Evolutionary conservation across 2,113 vertebrate species (phyloP).

Genomic region (Bungarus multicinctus): DNA sequence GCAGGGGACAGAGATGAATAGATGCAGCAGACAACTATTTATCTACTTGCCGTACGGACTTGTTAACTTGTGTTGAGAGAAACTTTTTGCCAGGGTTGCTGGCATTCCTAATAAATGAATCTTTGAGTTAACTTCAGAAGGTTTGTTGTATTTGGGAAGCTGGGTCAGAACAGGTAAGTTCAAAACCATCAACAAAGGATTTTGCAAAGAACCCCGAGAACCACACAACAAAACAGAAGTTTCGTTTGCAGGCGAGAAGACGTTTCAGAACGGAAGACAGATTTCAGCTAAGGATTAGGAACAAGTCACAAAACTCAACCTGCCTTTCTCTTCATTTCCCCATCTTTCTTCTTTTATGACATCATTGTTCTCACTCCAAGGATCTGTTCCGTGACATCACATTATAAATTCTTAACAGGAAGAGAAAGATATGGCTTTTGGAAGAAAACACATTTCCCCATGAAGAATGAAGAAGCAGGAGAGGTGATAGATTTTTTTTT

Average conservation of each 20-base stretch:
- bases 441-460: background rate
- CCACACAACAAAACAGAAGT: background rate
- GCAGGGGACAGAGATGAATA: no score
- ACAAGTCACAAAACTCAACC: background rate
- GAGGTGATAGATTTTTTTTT: background rate
- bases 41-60: no score
- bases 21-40: no score
- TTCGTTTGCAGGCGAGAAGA: background rate
- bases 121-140: no score
- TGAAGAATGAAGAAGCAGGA: background rate
- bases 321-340: background rate
- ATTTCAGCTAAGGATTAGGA: background rate
- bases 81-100: no score
- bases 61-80: no score
- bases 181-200: background rate
- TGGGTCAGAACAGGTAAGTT: background rate
- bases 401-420: background rate
- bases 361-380: background rate
- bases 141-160: no score
- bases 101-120: no score
- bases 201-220: background rate
- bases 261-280: background rate
- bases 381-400: rapidly evolving
- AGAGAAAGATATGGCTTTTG: rapidly evolving
- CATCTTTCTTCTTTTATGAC: conserved; percentile 9